Conservation (phyloP, 2,797 vertebrate genomes). For the Leucoraja ocellata region DNA sequence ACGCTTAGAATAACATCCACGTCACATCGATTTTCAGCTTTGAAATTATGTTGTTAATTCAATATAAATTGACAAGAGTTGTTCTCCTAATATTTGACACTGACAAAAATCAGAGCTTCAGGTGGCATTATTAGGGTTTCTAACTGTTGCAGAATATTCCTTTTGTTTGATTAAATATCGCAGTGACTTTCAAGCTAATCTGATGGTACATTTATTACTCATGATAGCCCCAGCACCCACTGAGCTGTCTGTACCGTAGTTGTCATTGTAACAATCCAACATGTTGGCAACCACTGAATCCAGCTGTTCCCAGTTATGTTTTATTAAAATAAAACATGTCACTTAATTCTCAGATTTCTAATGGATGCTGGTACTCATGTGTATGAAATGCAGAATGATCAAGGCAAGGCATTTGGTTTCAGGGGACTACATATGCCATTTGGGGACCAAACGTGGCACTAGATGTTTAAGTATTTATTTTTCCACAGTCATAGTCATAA, state of each 20-base stretch:
- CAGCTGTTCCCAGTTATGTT: conserved; percentile 23
- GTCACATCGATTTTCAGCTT: background rate
- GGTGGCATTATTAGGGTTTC: background rate
- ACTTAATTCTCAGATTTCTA: background rate
- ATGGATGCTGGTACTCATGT: background rate
- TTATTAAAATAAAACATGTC: background rate
- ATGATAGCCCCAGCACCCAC: background rate
- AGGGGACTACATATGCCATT: too few species aligned
- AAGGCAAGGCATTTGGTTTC: background rate
- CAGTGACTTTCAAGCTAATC: background rate
- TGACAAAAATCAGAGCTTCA: background rate
- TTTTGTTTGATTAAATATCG: background rate
- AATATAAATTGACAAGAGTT: background rate
- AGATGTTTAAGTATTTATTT: too few species aligned
- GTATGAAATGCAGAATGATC: background rate
- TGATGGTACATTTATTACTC: conserved; percentile 22
- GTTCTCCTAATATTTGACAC: background rate
- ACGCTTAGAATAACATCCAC: background rate
- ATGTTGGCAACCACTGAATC: conserved; percentile 29
- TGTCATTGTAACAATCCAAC: conserved; percentile 30
- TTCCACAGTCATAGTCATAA: too few species aligned
- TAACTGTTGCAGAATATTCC: background rate
- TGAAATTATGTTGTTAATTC: background rate
- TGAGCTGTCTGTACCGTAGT: background rate
- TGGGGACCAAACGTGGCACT: too few species aligned